A percentile compares a stretch with the other conserved stretches of the same genome.
Conservation (phyloP, 2,797 vertebrate species). For the Bufotes viridis region DNA sequence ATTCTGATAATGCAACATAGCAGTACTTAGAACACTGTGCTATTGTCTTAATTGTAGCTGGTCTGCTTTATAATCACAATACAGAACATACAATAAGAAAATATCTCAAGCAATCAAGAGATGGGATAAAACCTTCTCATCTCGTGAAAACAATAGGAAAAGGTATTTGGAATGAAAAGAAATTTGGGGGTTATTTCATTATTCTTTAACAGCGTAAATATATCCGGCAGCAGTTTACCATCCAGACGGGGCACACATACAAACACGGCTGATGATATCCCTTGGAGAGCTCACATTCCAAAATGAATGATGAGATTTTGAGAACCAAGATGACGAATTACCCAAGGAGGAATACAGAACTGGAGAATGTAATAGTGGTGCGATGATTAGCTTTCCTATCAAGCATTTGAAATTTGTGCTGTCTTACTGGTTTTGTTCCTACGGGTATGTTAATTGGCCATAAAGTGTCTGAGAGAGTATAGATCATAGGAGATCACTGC, state of each 20-base stretch:
- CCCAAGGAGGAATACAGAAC: neutral
- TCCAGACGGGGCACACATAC: constrained; percentile 1
- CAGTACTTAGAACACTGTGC: neutral
- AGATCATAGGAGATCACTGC: neutral
- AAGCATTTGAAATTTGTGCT: neutral
- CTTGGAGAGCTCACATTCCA: neutral
- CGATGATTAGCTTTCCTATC: neutral
- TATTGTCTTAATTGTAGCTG: constrained; percentile 19
- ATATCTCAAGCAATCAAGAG: neutral
- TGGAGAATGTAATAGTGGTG: neutral
- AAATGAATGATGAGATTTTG: neutral
- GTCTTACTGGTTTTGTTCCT: neutral
- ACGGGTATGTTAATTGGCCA: neutral
- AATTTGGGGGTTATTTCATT: neutral
- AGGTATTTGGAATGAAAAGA: neutral
- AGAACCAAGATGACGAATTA: neutral
- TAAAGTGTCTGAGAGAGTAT: neutral
- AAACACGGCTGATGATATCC: neutral
- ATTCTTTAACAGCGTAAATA: constrained; percentile 4
- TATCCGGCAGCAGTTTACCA: constrained; percentile 4
- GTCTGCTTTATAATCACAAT: constrained; percentile 18
- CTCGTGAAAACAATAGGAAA: neutral
- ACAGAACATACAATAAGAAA: neutral
- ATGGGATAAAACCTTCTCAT: neutral
- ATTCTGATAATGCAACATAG: constrained; percentile 19